Evolutionary conservation across 2,797 vertebrate species (phyloP).

Genomic region (Galago senegalensis): DNA sequence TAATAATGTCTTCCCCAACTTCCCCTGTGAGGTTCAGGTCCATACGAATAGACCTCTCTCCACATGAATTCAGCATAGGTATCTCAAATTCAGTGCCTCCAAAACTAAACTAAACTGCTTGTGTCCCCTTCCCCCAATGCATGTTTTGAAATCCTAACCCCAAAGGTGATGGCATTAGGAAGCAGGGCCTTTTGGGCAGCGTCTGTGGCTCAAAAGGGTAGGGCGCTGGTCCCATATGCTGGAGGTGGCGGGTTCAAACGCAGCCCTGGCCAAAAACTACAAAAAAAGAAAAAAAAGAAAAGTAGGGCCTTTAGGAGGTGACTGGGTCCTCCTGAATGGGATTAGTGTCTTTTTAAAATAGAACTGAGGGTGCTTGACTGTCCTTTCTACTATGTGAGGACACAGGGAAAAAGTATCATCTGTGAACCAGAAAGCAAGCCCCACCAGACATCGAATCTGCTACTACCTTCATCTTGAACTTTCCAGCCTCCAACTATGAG

Average conservation of each 20-base stretch:
- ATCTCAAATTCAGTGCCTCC: not conserved
- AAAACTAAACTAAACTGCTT: not conserved
- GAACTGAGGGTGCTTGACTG: not conserved
- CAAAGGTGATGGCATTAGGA: not conserved
- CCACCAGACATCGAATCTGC: not conserved
- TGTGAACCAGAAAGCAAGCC: not conserved
- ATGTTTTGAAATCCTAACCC: not conserved
- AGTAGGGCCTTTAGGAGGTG: not conserved
- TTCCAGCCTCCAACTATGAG: not conserved
- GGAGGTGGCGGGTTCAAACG: too few species aligned
- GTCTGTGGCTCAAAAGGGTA: too few species aligned
- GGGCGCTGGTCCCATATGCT: too few species aligned
- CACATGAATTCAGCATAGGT: too few species aligned
- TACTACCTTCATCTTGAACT: not conserved
- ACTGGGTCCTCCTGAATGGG: not conserved
- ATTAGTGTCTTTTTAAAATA: not conserved
- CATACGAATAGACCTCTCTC: not conserved
- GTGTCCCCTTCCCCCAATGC: not conserved
- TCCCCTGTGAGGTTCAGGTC: not conserved
- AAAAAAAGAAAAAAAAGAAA: too few species aligned
- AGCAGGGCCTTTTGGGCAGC: not conserved
- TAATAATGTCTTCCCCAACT: not conserved
- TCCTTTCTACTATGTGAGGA: not conserved
- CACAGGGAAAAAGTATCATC: not conserved
- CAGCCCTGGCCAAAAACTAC: too few species aligned